Evolutionary conservation across 2,888 invertebrate genomes (phyloP).

Genomic region (Micoletzkya japonica): DNA sequence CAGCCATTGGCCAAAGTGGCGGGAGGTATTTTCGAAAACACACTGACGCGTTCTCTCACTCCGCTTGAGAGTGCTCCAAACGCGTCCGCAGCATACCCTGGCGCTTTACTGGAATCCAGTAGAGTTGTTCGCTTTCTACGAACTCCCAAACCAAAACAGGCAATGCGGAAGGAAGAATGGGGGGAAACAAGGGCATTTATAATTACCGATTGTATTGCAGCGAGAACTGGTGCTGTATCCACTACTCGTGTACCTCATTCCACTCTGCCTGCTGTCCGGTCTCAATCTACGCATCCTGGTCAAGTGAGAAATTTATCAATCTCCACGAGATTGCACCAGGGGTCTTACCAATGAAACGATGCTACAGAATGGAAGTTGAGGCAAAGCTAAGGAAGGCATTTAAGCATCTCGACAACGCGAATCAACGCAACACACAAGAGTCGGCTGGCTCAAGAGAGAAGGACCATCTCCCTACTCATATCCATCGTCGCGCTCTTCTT

Average conservation of each 20-base stretch:
- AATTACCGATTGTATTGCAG: constrained; percentile 36
- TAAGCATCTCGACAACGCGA: constrained; percentile 8
- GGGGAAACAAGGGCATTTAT: neutral
- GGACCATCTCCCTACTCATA: constrained; percentile 59
- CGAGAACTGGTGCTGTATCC: constrained; percentile 58
- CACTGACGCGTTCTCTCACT: too few species aligned
- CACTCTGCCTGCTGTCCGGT: constrained; percentile 54
- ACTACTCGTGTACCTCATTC: constrained; percentile 55
- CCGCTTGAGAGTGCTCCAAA: too few species aligned
- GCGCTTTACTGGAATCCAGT: too few species aligned
- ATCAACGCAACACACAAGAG: constrained; percentile 31
- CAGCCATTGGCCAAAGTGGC: too few species aligned
- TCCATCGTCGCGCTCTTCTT: constrained; percentile 61
- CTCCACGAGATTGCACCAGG: constrained; percentile 31
- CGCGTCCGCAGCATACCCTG: too few species aligned
- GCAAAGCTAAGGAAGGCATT: too few species aligned
- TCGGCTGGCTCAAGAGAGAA: constrained; percentile 38
- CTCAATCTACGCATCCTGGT: constrained; percentile 57
- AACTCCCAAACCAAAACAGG: too few species aligned
- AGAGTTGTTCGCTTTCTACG: too few species aligned
- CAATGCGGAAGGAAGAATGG: neutral
- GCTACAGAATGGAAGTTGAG: too few species aligned
- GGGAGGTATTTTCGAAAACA: too few species aligned
- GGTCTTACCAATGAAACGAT: too few species aligned
- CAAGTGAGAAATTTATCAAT: constrained; percentile 30